Evolutionary conservation across 2,113 vertebrate genomes (phyloP).

Genomic region (Petrocephalus zakoni): DNA sequence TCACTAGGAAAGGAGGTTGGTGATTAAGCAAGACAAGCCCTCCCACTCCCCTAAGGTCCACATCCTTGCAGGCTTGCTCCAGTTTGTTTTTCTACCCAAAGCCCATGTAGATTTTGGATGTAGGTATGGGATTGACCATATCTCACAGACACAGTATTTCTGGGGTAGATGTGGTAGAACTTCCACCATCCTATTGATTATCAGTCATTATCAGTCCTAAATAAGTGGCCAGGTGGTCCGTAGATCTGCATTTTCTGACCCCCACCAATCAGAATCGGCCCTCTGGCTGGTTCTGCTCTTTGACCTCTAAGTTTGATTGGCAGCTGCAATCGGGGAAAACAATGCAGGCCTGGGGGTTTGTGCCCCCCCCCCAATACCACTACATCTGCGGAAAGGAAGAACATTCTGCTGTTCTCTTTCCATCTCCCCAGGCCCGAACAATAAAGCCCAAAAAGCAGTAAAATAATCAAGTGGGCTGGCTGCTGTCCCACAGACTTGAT

Average conservation of each 20-base stretch:
- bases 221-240: slow-evolving; percentile 52
- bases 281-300: slow-evolving; percentile 34
- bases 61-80: not conserved
- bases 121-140: not conserved
- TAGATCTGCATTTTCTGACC: slow-evolving; percentile 16
- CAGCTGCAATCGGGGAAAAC: slow-evolving; percentile 15
- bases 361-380: not conserved
- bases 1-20: not conserved
- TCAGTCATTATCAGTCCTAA: slow-evolving; percentile 17
- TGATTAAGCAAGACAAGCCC: not conserved
- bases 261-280: not conserved
- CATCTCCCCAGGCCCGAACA: slow-evolving; percentile 34
- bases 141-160: not conserved
- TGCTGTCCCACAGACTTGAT: slow-evolving; percentile 12
- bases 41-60: not conserved
- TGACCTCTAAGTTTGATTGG: slow-evolving; percentile 30
- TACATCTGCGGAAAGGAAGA: not conserved
- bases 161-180: not conserved
- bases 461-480: slow-evolving; percentile 35
- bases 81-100: slow-evolving; percentile 4
- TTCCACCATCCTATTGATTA: not conserved
- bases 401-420: slow-evolving; percentile 12
- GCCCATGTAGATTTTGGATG: not conserved
- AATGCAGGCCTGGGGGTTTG: slow-evolving; percentile 16
- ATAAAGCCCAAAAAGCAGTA: slow-evolving; percentile 40